A percentile compares a stretch with the other conserved stretches of the same genome.
Evolutionary conservation across 1,140 invertebrate genomes (phyloP).

Genomic region (Rhopalosiphum maidis): DNA sequence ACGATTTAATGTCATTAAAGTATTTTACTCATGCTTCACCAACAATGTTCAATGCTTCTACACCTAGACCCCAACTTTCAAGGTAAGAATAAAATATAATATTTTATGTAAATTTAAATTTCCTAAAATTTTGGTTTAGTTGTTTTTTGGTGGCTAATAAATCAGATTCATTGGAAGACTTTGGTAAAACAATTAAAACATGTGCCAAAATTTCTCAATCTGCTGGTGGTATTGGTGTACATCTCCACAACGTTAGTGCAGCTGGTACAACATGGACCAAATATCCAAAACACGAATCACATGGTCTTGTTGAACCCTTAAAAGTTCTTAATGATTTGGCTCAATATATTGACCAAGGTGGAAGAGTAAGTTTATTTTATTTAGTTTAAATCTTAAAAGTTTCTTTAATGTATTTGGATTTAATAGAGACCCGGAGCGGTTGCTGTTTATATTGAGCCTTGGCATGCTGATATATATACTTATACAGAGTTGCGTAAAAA

Average conservation of each 20-base stretch:
- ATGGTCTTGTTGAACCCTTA: slow-evolving; percentile 97
- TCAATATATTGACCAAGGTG: slow-evolving; percentile 97
- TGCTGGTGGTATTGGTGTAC: slow-evolving; percentile 96
- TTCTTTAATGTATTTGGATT: slow-evolving; percentile 21
- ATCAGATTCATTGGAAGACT: slow-evolving; percentile 98
- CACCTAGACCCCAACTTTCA: slow-evolving; percentile 88
- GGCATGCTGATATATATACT: slow-evolving; percentile 98
- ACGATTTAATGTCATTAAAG: slow-evolving; percentile 93
- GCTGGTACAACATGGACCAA: slow-evolving; percentile 88
- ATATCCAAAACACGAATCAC: slow-evolving; percentile 69
- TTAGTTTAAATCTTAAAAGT: background rate
- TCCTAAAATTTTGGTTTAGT: slow-evolving; percentile 63
- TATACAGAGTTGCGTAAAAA: slow-evolving; percentile 95
- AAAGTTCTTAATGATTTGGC: slow-evolving; percentile 96
- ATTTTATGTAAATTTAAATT: slow-evolving; percentile 41
- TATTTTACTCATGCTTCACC: slow-evolving; percentile 99
- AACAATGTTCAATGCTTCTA: slow-evolving; percentile 95
- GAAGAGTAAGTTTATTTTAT: slow-evolving; percentile 70
- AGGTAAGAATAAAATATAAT: slow-evolving; percentile 65
- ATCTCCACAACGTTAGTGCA: slow-evolving; percentile 94
- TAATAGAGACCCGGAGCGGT: slow-evolving; percentile 92
- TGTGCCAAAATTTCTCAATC: slow-evolving; percentile 97
- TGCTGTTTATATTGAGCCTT: slow-evolving; percentile 97
- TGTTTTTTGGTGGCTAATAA: slow-evolving; percentile 96
- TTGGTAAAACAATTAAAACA: slow-evolving; percentile 92